Conservation (phyloP, 2,888 invertebrate species). For the Drosophila tripunctata region DNA sequence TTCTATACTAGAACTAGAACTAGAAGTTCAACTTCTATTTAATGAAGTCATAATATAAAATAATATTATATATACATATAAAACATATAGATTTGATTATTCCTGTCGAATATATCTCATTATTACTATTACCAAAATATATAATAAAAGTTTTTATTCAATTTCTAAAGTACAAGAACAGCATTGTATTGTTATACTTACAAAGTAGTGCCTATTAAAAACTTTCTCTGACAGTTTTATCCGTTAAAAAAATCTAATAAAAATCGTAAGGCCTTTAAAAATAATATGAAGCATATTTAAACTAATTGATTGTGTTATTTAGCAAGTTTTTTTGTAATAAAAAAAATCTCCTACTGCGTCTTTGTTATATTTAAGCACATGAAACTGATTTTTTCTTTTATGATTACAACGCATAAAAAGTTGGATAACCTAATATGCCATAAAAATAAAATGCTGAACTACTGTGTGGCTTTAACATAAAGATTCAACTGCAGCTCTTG, state of each 20-base stretch:
- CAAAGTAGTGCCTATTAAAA: too few species aligned
- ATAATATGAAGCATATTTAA: background rate
- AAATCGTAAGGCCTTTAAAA: background rate
- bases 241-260: background rate
- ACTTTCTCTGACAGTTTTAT: too few species aligned
- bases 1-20: too few species aligned
- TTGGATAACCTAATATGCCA: constrained; percentile 49
- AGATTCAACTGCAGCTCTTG: constrained; percentile 3
- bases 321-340: background rate
- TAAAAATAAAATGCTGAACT: constrained; percentile 41
- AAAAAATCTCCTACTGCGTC: constrained; percentile 16
- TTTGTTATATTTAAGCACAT: constrained; percentile 1
- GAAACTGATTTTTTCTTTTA: constrained; percentile 16
- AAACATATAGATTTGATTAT: too few species aligned
- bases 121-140: too few species aligned
- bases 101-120: too few species aligned
- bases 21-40: too few species aligned
- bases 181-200: too few species aligned
- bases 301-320: background rate
- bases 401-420: constrained; percentile 16
- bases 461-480: constrained; percentile 20
- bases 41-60: too few species aligned
- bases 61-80: too few species aligned
- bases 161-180: too few species aligned
- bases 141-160: too few species aligned